phyloP scores from a whole-genome alignment of 1,140 invertebrate species.

The Megalopta genalis region DNA sequence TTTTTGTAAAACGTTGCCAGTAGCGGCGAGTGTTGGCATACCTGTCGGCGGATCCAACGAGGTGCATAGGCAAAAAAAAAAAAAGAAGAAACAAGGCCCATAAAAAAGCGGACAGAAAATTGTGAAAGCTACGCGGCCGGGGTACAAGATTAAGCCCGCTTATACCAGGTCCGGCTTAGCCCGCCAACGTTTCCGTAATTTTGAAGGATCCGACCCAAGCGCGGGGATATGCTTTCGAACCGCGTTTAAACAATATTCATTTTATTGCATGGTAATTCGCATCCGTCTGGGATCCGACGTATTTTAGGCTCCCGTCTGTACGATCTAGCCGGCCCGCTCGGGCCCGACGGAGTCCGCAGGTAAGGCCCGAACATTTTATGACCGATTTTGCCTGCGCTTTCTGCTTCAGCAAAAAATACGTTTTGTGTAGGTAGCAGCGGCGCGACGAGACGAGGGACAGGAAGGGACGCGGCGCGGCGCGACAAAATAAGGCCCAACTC shows the following conservation, averaged over 20 bases:
- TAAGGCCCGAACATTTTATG: constrained; percentile 27
- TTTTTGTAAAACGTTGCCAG: no score
- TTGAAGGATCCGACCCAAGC: neutral
- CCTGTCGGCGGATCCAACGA: neutral
- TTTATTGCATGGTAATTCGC: constrained; percentile 56
- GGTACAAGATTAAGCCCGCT: constrained; percentile 37
- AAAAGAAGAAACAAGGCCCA: neutral
- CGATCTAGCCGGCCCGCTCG: no score
- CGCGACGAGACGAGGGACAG: no score
- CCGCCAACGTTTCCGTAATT: constrained; percentile 33
- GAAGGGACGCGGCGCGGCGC: no score
- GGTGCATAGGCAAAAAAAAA: neutral
- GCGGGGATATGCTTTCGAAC: constrained; percentile 36
- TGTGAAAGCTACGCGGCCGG: constrained; percentile 6
- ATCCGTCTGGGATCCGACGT: neutral
- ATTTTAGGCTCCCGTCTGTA: neutral
- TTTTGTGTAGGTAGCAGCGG: neutral
- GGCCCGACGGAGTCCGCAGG: neutral
- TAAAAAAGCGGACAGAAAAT: neutral
- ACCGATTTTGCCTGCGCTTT: neutral
- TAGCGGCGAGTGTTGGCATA: no score
- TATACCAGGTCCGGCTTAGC: constrained; percentile 7
- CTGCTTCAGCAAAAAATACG: neutral
- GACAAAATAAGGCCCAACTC: no score
- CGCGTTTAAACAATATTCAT: constrained; percentile 54